Conservation (phyloP, 2,888 invertebrate species). For the Diaphora mendica region DNA sequence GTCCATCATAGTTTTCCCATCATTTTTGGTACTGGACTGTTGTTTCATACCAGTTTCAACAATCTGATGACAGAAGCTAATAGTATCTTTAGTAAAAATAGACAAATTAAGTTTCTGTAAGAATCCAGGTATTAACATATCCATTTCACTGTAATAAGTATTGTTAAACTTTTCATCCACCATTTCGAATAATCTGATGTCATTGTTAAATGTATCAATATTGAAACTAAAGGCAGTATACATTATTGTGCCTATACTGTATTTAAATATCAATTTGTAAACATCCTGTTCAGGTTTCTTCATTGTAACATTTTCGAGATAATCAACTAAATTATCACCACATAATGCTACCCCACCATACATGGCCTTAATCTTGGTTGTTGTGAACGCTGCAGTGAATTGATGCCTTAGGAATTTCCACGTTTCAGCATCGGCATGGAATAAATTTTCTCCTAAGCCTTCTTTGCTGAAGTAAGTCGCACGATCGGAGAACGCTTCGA, state of each 20-base stretch:
- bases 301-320: conserved; percentile 44
- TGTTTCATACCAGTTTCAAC: conserved; percentile 39
- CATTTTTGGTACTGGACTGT: conserved; percentile 24
- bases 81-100: conserved; percentile 39
- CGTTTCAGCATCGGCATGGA: conserved; percentile 56
- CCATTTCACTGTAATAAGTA: conserved; percentile 49
- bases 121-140: conserved; percentile 54
- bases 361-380: conserved; percentile 61
- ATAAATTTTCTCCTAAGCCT: conserved; percentile 63
- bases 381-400: conserved; percentile 63
- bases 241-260: conserved; percentile 52
- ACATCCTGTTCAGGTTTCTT: conserved; percentile 47
- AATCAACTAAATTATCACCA: conserved; percentile 56
- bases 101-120: conserved; percentile 48
- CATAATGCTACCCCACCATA: conserved; percentile 50
- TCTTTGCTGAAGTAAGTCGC: conserved; percentile 59
- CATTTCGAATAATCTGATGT: conserved; percentile 40
- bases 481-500: conserved; percentile 62
- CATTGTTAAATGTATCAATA: conserved; percentile 48
- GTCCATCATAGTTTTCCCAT: conserved; percentile 49
- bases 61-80: conserved; percentile 49
- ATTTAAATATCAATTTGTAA: conserved; percentile 48
- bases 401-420: conserved; percentile 61
- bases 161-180: conserved; percentile 45
- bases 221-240: conserved; percentile 47